phyloP scores from a whole-genome alignment of 2,888 invertebrate genomes.

The Drosophila limbata region DNA sequence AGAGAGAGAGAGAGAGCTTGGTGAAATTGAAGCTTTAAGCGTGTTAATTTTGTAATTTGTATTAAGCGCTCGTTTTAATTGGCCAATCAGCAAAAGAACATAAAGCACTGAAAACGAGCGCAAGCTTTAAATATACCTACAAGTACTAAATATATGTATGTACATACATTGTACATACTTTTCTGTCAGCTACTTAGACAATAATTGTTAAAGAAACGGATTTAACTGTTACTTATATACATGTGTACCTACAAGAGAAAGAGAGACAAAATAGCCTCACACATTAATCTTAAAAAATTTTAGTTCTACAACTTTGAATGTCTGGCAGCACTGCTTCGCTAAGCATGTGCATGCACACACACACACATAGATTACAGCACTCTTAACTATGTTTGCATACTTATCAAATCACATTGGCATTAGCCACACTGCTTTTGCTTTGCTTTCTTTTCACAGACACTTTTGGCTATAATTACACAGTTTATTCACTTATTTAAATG shows the following conservation, averaged over 20 bases:
- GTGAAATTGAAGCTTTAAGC: conserved; percentile 57
- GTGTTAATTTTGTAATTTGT: conserved; percentile 69
- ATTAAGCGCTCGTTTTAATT: conserved; percentile 65
- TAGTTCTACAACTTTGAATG: too few species aligned
- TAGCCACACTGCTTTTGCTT: conserved; percentile 1
- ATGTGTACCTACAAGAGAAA: too few species aligned
- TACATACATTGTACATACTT: not conserved
- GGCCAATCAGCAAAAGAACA: conserved; percentile 54
- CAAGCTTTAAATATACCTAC: conserved; percentile 15
- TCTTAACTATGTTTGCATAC: not conserved
- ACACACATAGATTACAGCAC: not conserved
- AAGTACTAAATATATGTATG: not conserved
- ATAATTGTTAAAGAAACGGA: conserved; percentile 24
- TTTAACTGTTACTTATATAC: not conserved
- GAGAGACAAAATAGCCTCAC: too few species aligned
- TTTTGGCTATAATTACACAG: conserved; percentile 1
- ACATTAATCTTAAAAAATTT: too few species aligned
- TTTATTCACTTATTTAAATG: not conserved
- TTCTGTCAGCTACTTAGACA: conserved; percentile 17
- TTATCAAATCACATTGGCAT: not conserved
- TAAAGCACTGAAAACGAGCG: conserved; percentile 51
- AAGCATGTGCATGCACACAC: not conserved
- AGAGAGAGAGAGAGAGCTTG: conserved; percentile 23
- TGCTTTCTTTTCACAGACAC: not conserved
- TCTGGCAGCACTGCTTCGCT: not conserved